phyloP scores from a whole-genome alignment of 1,140 invertebrate species.

The Drosophila littoralis region DNA sequence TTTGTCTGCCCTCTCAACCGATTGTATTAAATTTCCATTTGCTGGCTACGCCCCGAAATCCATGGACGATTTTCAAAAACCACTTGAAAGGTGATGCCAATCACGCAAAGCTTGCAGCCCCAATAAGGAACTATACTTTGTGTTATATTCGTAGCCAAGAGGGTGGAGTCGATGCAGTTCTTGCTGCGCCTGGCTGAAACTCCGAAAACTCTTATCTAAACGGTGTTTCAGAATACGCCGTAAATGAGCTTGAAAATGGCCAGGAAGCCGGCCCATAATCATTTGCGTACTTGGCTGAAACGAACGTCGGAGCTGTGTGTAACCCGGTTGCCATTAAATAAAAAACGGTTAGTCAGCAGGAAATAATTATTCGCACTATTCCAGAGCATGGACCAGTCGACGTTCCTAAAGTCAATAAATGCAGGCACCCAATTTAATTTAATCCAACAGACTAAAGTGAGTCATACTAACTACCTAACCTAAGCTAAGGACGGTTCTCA shows the following conservation, averaged over 20 bases:
- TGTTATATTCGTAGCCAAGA: slow-evolving; percentile 25
- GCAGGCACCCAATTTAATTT: neutral
- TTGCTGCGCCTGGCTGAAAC: neutral
- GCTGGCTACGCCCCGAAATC: slow-evolving; percentile 10
- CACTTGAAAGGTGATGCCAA: slow-evolving; percentile 26
- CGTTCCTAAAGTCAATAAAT: too few relatives aligned
- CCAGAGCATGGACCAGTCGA: too few relatives aligned
- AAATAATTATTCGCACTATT: slow-evolving; percentile 35
- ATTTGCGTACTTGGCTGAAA: slow-evolving; percentile 50
- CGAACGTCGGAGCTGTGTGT: slow-evolving; percentile 31
- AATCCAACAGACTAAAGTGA: neutral
- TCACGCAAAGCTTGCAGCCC: slow-evolving; percentile 3
- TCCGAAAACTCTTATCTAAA: slow-evolving; percentile 59
- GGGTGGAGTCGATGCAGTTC: slow-evolving; percentile 13
- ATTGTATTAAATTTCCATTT: slow-evolving; percentile 63
- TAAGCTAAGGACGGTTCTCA: too few relatives aligned
- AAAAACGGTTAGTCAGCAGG: slow-evolving; percentile 69
- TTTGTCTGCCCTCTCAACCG: slow-evolving; percentile 27
- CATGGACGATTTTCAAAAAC: slow-evolving; percentile 14
- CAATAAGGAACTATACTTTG: slow-evolving; percentile 24
- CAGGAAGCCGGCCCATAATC: slow-evolving; percentile 65
- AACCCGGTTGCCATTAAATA: slow-evolving; percentile 56
- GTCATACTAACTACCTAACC: too few relatives aligned
- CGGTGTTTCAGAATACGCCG: slow-evolving; percentile 34
- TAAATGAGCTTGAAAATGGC: slow-evolving; percentile 49